Evolutionary conservation across 2,797 vertebrate species (phyloP).

Genomic region (Melanotaenia nigrans): DNA sequence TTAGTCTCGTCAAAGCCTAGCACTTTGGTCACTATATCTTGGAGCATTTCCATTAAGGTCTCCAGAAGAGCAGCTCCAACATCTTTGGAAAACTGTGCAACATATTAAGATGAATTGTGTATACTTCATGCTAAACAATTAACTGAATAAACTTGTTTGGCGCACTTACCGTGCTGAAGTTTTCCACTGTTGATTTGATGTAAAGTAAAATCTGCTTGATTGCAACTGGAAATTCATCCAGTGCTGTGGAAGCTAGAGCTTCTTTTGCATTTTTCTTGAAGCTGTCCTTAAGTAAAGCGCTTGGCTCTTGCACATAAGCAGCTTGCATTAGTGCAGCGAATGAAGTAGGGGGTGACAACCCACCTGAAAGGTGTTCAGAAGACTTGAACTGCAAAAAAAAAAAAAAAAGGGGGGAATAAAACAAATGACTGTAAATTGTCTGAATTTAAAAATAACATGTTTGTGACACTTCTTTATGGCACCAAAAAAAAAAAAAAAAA

Average conservation of each 20-base stretch:
- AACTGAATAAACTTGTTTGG: neutral
- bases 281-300: constrained; percentile 65
- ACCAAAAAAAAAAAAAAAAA: constrained; percentile 3
- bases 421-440: neutral
- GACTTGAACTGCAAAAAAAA: constrained; percentile 76
- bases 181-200: constrained; percentile 87
- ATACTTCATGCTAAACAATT: neutral
- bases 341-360: constrained; percentile 18
- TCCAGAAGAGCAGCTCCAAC: constrained; percentile 66
- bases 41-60: constrained; percentile 83
- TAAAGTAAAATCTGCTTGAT: constrained; percentile 90
- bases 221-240: constrained; percentile 76
- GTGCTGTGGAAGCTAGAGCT: constrained; percentile 58
- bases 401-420: constrained; percentile 1
- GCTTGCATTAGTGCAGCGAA: constrained; percentile 82
- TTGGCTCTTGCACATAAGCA: constrained; percentile 76
- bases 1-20: constrained; percentile 61
- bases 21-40: constrained; percentile 76
- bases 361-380: constrained; percentile 14
- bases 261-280: constrained; percentile 74
- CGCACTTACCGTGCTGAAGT: constrained; percentile 83
- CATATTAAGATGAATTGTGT: neutral
- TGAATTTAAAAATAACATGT: neutral
- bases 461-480: neutral
- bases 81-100: constrained; percentile 73